Evolutionary conservation across 2,888 invertebrate species (phyloP).

Genomic region (Caradrina clavipalpis): DNA sequence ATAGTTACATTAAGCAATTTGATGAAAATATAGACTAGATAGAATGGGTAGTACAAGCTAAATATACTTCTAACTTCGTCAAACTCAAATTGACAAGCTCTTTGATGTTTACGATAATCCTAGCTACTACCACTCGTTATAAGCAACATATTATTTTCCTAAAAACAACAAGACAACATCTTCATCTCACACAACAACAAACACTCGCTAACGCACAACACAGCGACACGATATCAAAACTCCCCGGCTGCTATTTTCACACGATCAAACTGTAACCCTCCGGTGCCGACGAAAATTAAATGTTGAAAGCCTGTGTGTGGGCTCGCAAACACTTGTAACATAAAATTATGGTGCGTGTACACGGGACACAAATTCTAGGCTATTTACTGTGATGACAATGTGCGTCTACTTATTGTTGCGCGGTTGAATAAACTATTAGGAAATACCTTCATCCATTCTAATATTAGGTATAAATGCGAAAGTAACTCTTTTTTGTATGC

Average conservation of each 20-base stretch:
- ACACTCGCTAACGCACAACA: neutral
- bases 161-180: constrained; percentile 16
- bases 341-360: neutral
- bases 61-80: no score
- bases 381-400: neutral
- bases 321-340: constrained; percentile 18
- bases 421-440: neutral
- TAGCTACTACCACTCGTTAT: neutral
- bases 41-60: no score
- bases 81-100: no score
- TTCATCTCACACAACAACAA: constrained; percentile 29
- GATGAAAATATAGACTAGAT: no score
- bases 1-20: no score
- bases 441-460: no score
- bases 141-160: constrained; percentile 13
- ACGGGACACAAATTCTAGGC: neutral
- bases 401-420: neutral
- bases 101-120: neutral
- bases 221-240: constrained; percentile 33
- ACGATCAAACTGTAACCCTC: constrained; percentile 21
- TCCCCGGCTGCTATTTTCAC: constrained; percentile 29
- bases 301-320: constrained; percentile 3
- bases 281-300: constrained; percentile 40
- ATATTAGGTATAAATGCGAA: no score
- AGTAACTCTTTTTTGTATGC: no score